Conservation (phyloP, 2,888 invertebrate species). For the Cyrtodaria siliqua region DNA sequence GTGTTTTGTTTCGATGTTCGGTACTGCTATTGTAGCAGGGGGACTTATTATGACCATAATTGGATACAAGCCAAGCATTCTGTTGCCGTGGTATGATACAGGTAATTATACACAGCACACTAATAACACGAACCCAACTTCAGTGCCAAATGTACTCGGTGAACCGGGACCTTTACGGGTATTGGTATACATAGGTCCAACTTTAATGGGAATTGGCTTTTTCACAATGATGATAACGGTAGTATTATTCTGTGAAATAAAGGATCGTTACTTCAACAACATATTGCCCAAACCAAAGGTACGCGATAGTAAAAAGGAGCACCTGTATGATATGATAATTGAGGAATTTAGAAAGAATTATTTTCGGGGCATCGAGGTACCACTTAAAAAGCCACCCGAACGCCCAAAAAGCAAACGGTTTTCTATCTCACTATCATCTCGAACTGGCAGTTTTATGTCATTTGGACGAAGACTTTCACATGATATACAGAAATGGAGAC, state of each 20-base stretch:
- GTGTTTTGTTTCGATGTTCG: conserved; percentile 56
- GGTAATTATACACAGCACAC: conserved; percentile 28
- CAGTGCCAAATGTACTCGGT: conserved; percentile 42
- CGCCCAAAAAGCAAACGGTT: conserved; percentile 48
- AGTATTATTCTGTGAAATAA: conserved; percentile 99
- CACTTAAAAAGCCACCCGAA: conserved; percentile 50
- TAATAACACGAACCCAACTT: conserved; percentile 41
- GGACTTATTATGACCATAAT: conserved; percentile 73
- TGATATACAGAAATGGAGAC: conserved; percentile 49
- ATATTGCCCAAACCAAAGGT: conserved; percentile 90
- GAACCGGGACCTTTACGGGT: conserved; percentile 50
- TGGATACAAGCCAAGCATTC: conserved; percentile 70
- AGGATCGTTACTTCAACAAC: conserved; percentile 96
- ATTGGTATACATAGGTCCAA: conserved; percentile 97
- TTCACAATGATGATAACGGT: conserved; percentile 99
- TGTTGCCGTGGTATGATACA: conserved; percentile 34
- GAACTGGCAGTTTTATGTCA: conserved; percentile 50
- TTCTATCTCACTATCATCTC: conserved; percentile 54
- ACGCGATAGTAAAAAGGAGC: conserved; percentile 64
- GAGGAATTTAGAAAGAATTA: conserved; percentile 75
- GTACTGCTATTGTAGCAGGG: conserved; percentile 53
- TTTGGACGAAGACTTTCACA: conserved; percentile 52
- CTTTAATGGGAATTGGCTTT: conserved; percentile 99
- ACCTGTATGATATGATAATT: conserved; percentile 76
- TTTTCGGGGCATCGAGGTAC: conserved; percentile 76